Evolutionary conservation across 2,113 vertebrate species (phyloP).

Genomic region (Ifrita kowaldi): DNA sequence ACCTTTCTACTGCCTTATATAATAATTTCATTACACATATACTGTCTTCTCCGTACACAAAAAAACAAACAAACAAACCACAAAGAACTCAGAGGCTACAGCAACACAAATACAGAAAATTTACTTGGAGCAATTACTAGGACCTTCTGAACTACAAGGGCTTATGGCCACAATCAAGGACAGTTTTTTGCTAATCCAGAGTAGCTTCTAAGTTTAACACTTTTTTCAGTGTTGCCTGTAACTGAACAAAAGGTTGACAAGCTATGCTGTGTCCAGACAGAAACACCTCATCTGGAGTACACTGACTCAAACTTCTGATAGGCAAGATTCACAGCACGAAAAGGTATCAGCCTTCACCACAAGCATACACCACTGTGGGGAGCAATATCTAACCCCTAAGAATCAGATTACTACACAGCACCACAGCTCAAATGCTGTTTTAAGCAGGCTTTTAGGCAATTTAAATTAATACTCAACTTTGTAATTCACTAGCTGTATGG

Average conservation of each 20-base stretch:
- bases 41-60: not conserved
- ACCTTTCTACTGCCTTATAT: not conserved
- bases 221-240: not conserved
- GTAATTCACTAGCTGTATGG: not conserved
- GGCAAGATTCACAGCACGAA: fast-evolving
- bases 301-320: not conserved
- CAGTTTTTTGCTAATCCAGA: not conserved
- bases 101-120: not conserved
- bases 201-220: not conserved
- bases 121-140: not conserved
- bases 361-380: not conserved
- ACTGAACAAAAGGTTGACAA: not conserved
- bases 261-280: not conserved
- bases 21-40: not conserved
- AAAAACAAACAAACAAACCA: not conserved
- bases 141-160: not conserved
- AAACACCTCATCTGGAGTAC: not conserved
- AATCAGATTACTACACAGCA: not conserved
- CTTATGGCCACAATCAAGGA: not conserved
- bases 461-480: not conserved
- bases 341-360: not conserved
- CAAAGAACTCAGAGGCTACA: not conserved
- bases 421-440: not conserved
- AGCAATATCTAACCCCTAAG: not conserved
- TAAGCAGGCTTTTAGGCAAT: not conserved